A percentile compares a stretch with the other conserved stretches of the same genome.
Evolutionary conservation across 2,113 vertebrate genomes (phyloP).

Genomic region (Chelonoidis abingdonii): DNA sequence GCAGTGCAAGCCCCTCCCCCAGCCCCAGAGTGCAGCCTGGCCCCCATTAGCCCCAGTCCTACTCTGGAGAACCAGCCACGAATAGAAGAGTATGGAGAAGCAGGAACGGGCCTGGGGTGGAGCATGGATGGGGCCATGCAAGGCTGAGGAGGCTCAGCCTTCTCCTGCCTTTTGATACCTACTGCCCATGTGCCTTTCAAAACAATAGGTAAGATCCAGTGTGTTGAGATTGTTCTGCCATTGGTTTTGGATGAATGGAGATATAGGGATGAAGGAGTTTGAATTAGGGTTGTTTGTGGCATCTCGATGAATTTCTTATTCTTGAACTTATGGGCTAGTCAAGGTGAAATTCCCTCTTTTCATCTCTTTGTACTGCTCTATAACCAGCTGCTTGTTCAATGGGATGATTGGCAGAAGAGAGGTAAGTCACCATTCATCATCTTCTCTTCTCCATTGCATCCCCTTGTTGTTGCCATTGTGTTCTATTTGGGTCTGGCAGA

Average conservation of each 20-base stretch:
- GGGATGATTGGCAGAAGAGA: not conserved
- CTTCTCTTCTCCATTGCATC: not conserved
- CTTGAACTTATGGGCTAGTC: not conserved
- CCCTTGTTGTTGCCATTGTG: not conserved
- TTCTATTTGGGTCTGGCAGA: not conserved
- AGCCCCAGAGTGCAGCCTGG: too few relatives aligned
- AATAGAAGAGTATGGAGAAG: too few relatives aligned
- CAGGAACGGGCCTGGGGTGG: too few relatives aligned
- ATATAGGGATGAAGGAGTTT: not conserved
- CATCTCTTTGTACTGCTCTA: fast-evolving
- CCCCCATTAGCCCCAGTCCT: too few relatives aligned
- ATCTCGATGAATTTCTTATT: not conserved
- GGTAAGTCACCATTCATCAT: not conserved
- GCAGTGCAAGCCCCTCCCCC: too few relatives aligned
- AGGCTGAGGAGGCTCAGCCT: too few relatives aligned
- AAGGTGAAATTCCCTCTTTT: not conserved
- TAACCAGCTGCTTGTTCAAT: not conserved
- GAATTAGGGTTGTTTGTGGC: fast-evolving
- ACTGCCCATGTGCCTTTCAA: not conserved
- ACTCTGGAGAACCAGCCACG: too few relatives aligned
- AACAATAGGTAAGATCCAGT: not conserved
- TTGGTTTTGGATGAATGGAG: not conserved
- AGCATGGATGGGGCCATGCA: too few relatives aligned
- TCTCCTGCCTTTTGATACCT: too few relatives aligned
- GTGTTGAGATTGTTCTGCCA: not conserved